Conservation (phyloP, 2,888 invertebrate species). For the Liposcelis brunnea region DNA sequence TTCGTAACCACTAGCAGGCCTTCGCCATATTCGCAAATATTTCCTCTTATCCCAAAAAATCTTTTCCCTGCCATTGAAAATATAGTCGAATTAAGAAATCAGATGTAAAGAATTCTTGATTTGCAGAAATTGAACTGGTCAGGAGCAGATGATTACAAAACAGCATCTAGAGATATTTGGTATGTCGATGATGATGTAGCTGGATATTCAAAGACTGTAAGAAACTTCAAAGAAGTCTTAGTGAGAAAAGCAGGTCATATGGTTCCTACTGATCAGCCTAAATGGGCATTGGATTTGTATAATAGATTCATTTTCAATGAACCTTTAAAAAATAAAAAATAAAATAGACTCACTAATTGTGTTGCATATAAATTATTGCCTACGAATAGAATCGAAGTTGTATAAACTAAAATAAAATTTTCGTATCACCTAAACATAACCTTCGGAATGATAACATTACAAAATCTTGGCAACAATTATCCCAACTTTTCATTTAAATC, state of each 20-base stretch:
- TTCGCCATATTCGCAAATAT: no score
- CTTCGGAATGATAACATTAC: neutral
- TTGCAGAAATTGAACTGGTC: slow-evolving; percentile 52
- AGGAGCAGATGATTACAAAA: slow-evolving; percentile 44
- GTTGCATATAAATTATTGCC: no score
- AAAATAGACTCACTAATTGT: no score
- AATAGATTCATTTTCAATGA: slow-evolving; percentile 44
- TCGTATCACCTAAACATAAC: neutral
- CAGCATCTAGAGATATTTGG: slow-evolving; percentile 51
- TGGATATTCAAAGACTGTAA: slow-evolving; percentile 55
- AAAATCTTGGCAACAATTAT: no score
- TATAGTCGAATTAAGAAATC: no score
- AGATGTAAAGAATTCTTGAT: no score
- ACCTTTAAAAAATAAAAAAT: slow-evolving; percentile 23
- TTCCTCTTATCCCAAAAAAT: no score
- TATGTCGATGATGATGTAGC: slow-evolving; percentile 47
- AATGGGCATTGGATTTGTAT: slow-evolving; percentile 58
- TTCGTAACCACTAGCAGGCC: no score
- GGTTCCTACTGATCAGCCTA: slow-evolving; percentile 63
- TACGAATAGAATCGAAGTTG: no score
- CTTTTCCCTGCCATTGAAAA: no score
- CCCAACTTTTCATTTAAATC: no score
- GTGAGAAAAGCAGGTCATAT: slow-evolving; percentile 68
- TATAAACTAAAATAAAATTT: no score
- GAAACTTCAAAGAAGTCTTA: slow-evolving; percentile 53